Evolutionary conservation across 2,797 vertebrate species (phyloP).

Genomic region (Mormyrops boulengeri): DNA sequence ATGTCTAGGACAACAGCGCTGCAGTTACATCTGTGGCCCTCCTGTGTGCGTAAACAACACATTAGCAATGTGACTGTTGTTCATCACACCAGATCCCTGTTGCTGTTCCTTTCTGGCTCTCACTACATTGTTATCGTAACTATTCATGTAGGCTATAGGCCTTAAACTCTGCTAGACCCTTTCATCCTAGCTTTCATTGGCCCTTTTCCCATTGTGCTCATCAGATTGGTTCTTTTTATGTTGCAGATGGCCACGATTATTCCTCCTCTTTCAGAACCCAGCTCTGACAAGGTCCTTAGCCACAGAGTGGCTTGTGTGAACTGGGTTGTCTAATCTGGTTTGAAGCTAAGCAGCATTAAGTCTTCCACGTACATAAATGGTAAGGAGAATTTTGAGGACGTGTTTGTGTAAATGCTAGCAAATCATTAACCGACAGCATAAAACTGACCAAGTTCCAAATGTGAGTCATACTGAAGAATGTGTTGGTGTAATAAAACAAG

Average conservation of each 20-base stretch:
- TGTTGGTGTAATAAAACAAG: neutral
- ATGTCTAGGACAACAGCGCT: neutral
- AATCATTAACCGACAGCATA: conserved; percentile 4
- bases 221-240: neutral
- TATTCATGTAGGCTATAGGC: neutral
- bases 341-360: neutral
- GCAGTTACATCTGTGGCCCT: neutral
- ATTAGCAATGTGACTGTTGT: neutral
- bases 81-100: neutral
- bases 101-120: neutral
- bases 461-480: neutral
- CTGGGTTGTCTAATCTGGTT: neutral
- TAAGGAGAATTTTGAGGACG: neutral
- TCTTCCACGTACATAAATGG: neutral
- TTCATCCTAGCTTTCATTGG: neutral
- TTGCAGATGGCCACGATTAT: neutral
- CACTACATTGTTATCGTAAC: neutral
- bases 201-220: neutral
- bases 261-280: neutral
- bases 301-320: neutral
- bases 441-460: conserved; percentile 5
- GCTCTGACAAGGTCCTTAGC: neutral
- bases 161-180: neutral
- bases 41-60: neutral
- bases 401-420: neutral